Evolutionary conservation across 2,113 vertebrate species (phyloP), one percentile per base, ranked within the genome.

Genomic region (Ceyx margarethae): DNA sequence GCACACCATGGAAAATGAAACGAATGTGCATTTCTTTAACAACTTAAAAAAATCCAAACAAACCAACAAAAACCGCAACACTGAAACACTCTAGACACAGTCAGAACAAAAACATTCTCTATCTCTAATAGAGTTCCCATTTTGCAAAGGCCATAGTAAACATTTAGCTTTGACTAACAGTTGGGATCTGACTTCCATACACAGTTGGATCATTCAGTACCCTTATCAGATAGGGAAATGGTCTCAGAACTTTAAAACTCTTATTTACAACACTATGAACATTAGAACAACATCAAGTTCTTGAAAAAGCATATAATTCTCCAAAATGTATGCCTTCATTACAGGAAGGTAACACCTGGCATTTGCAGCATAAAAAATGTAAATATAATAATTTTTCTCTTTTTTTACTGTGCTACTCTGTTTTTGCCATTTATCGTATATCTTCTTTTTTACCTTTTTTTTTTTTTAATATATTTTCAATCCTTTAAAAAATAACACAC

Each of bases 21-120:
- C 97, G 96, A 96, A 97, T 91, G 95, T 92, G 97, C 82, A 95
- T 98, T 96, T 98, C 97, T 97, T 98, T 95, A 97, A 97, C 95
- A 98, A 95, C 95, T 97, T 97, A 97, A 89, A 95, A 96, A 96
- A 93, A 43, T 37, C 33, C 73, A 96, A 85, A 92, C 64, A 77
- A 92, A 87, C 79, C 58, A 94, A 89, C 65, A 72, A 80, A 81
- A 89, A 92, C 40, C 6, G 31, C 86, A 97, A 96, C 94, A 95
- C 90, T 87, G 95, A 97, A 96, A 92, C 95, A 96, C 95, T 91
- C 95, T 91, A 97, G 98, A 98, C 97, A 98, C 97, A 98, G 97
- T 97, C 96, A 98, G 97, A 98, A 98, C 97, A 98, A 98, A 98
- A 95, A 89, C 79, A 94, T 94, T 96, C 86, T 89, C 87, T 92